phyloP scores from a whole-genome alignment of 2,113 vertebrate species.

The Leucopternis melanops region DNA sequence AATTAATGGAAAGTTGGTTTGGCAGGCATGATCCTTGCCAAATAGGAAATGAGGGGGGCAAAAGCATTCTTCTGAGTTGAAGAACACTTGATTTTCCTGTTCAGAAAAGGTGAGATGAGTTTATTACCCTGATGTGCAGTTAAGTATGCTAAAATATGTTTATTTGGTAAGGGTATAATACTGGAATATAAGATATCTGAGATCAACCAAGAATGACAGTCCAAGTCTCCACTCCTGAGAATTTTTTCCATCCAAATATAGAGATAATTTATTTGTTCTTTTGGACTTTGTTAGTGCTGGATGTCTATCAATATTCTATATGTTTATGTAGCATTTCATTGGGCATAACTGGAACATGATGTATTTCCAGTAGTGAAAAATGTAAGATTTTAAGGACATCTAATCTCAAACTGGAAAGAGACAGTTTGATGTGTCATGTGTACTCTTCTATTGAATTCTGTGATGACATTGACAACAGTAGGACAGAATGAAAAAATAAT shows the following conservation, averaged over 20 bases:
- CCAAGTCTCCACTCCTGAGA: neutral
- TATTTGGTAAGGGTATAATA: neutral
- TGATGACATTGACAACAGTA: neutral
- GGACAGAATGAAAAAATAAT: neutral
- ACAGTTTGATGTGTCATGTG: neutral
- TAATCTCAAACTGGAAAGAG: neutral
- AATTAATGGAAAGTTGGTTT: neutral
- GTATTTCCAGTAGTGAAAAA: neutral
- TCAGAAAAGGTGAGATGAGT: neutral
- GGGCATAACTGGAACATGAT: neutral
- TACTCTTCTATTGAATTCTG: neutral
- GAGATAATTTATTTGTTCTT: neutral
- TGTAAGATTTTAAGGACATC: neutral
- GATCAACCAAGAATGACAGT: neutral
- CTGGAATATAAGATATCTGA: neutral
- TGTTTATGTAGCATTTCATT: neutral
- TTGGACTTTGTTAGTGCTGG: neutral
- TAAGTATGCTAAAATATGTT: neutral
- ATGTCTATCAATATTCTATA: neutral
- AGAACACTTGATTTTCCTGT: neutral
- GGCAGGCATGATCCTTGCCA: neutral
- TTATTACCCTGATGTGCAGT: neutral
- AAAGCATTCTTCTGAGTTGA: neutral
- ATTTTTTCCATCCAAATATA: neutral
- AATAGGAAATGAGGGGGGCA: neutral